Conservation (phyloP, 2,888 invertebrate species). For the Ligdia adustata region DNA sequence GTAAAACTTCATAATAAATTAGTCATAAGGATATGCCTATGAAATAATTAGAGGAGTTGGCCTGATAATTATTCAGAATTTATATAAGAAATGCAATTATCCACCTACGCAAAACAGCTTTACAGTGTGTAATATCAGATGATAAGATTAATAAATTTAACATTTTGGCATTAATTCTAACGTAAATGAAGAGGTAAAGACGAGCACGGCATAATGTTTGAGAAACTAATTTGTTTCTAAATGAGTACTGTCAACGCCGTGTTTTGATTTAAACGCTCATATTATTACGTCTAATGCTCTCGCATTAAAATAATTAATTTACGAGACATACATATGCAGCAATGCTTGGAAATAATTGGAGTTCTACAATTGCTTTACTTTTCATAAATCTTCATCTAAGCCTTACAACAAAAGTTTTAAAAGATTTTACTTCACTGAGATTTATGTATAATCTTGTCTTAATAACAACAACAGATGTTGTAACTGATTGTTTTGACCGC, state of each 20-base stretch:
- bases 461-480: constrained; percentile 18
- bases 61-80: too few species aligned
- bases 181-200: constrained; percentile 58
- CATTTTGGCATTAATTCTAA: constrained; percentile 21
- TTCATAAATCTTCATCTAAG: constrained; percentile 5
- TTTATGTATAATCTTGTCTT: constrained; percentile 8
- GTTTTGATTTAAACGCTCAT: constrained; percentile 41
- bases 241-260: constrained; percentile 39
- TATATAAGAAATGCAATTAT: too few species aligned
- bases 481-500: constrained; percentile 19
- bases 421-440: not conserved
- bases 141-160: constrained; percentile 42
- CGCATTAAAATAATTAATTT: constrained; percentile 10
- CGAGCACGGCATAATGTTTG: constrained; percentile 51
- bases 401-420: constrained; percentile 1
- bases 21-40: too few species aligned
- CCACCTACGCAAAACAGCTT: constrained; percentile 40
- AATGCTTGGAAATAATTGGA: constrained; percentile 10
- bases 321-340: constrained; percentile 6
- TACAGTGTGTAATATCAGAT: constrained; percentile 54
- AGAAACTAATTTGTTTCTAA: constrained; percentile 42
- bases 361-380: constrained; percentile 7
- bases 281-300: constrained; percentile 13
- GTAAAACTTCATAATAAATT: too few species aligned
- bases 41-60: too few species aligned